Evolutionary conservation across 2,797 vertebrate species (phyloP), one percentile per base, ranked within the genome.

Genomic region (Molossus molossus): DNA sequence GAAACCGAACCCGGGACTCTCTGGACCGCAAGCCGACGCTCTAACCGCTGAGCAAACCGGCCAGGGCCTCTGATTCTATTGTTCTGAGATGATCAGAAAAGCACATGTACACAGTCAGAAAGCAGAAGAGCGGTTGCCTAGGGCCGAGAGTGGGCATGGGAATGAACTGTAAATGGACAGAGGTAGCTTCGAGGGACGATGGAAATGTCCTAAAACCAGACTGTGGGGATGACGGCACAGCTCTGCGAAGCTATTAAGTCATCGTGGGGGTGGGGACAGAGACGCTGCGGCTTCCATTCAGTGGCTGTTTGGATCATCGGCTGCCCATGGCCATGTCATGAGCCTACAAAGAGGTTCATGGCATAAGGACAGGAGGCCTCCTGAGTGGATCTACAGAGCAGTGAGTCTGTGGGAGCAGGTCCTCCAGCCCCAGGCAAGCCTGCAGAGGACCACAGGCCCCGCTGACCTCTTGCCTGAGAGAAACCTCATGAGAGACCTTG

Each of bases 181-280:
- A 1, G 72, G 55, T 13, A 29, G 62, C n/a, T 29, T n/a, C 18
- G 0, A 3, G 53, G 60, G 53, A 3, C 4, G 14, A 12, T 7
- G 33, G 45, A 29, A 40, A 45, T 13, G 40, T 3, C 29, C 82
- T 84, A 11, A 55, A 5, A 9, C 9, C 40, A 45, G 73, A 27
- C 12, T 11, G 18, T 13, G 81, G 69, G 11, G 57, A 53, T 1
- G 23, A 27, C 1, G 5, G 62, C 29, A n/a, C 29, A 57, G 40
- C 2, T 53, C 60, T 27, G 6, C 45, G 12, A 3, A 50, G 18
- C 14, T 5, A 20, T 29, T 9, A 50, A 10, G 15, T 75, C 8
- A 6, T 2, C 4, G 0, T 1, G 3, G 9, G 18, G 0, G 2
- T 8, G 13, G 4, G 17, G 50, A 13, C 2, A 13, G 53, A 55